Percentiles rank a stretch among this genome's conserved stretches.
Evolutionary conservation across 1,140 invertebrate genomes (phyloP).

Genomic region (Drosophila parvula): DNA sequence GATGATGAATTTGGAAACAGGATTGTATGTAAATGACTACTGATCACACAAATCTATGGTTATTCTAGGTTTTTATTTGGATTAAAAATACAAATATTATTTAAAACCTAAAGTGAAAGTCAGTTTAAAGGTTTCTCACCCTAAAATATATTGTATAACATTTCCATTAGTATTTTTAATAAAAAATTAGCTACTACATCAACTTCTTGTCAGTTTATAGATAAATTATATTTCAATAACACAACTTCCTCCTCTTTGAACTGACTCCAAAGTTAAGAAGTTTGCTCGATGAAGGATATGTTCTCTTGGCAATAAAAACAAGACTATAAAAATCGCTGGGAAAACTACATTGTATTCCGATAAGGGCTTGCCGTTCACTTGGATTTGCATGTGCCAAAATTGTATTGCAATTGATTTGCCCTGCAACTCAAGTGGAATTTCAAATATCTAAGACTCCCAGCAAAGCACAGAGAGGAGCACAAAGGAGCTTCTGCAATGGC

Average conservation of each 20-base stretch:
- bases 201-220: no score
- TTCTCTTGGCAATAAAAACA: not conserved
- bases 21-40: not conserved
- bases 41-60: not conserved
- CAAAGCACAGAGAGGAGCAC: conserved; percentile 4
- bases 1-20: not conserved
- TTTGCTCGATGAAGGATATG: not conserved
- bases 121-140: no score
- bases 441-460: conserved; percentile 52
- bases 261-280: not conserved
- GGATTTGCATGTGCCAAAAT: conserved; percentile 63
- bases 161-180: no score
- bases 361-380: conserved; percentile 34
- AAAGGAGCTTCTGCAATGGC: conserved; percentile 43
- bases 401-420: conserved; percentile 49
- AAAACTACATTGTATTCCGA: conserved; percentile 40
- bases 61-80: not conserved
- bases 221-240: not conserved
- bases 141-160: not conserved
- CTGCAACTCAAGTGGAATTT: conserved; percentile 56
- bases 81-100: not conserved
- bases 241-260: not conserved
- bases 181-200: no score
- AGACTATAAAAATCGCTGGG: not conserved
- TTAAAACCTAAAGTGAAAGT: not conserved